Base-by-base conservation (phyloP, 2,888 invertebrate species). In the Suillia variegata region DNA sequence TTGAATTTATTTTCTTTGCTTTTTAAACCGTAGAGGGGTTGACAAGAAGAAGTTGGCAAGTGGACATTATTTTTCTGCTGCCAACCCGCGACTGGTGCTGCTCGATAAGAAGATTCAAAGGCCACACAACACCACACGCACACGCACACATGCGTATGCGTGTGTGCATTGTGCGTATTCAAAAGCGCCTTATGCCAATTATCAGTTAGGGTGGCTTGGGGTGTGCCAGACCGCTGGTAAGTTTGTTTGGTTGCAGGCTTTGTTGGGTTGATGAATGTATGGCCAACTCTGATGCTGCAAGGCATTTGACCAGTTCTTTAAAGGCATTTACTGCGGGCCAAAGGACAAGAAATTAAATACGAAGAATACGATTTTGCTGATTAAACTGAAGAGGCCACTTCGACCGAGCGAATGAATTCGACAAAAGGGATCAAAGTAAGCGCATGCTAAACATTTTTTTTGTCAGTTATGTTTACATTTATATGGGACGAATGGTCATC, bases 281-380 rank as follows among this genome's bases (percentile, higher is more conserved):
- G n/a, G n/a, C n/a, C n/a, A n/a, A n/a, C n/a, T n/a, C n/a, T n/a
- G n/a, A n/a, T n/a, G n/a, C n/a, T n/a, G 38, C 38, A 8, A 20
- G 20, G 45, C 45, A 45, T 20, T 45, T 45, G 45, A 45, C 45
- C 45, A 8, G 4, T 45, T 18, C 17, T 5, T 18, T 2, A 45
- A 42, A 62, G 61, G 62, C 62, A 48, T 61, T 34, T 56, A 53
- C n/a, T n/a, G 58, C 54, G 56, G 54, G 42, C 54, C 5, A 2
- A 4, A 45, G 18, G 45, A 17, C 6, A 45, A 17, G 18, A 45
- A 67, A 64, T 67, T 66, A 58, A 63, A 63, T 66, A 58, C 62
- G 64, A 69, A 64, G 63, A 64, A 66, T 63, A 59, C 63, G 63
- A 69, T 69, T 45, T n/a, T 63, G 56, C 56, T 56, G 63, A 60